Base-by-base conservation (phyloP, 2,888 invertebrate genomes). In the Acholoe squamosa region DNA sequence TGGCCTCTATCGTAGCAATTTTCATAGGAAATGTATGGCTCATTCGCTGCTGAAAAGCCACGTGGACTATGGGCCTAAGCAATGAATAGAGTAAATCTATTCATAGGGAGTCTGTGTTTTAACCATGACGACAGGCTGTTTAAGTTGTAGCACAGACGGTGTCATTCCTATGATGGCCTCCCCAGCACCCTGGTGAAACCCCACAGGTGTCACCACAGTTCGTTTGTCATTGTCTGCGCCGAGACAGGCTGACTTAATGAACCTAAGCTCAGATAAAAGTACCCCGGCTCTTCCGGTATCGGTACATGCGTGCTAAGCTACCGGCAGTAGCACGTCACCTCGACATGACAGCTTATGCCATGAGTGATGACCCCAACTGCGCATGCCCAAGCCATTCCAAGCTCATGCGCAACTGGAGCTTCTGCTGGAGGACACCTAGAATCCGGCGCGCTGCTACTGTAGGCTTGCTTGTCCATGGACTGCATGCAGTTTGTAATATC, bases 211-310 rank as follows among this genome's bases (percentile, higher is more conserved):
- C 31, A 7, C 5, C 34, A 0, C 14, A 51, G 51, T 43, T 84
- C 84, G n/a, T 84, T 43, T 84, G 84, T 84, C 84, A 84, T n/a
- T 51, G 84, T 84, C 84, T 51, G 19, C 3, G 12, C 43, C 0
- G n/a, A 5, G 84, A 84, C 51, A 84, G 84, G 5, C 51, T 84
- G 84, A 84, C 84, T 84, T 84, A 84, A 84, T 84, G 84, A 84
- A 84, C 84, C 84, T 84, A 84, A 84, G 84, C 84, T 84, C 84
- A 51, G 84, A 84, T 34, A 84, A 71, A 71, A 71, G 71, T 7
- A 71, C 71, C 28, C 71, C 71, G 31, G 71, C 71, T 28, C 71
- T 71, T 71, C 71, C 71, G 71, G 71, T 71, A 25, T 71, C 71
- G 71, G 25, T 28, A 25, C 71, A 71, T 71, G 71, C 71, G 71